phyloP scores from a whole-genome alignment of 2,113 vertebrate genomes.

The Chionodraco myersi region DNA sequence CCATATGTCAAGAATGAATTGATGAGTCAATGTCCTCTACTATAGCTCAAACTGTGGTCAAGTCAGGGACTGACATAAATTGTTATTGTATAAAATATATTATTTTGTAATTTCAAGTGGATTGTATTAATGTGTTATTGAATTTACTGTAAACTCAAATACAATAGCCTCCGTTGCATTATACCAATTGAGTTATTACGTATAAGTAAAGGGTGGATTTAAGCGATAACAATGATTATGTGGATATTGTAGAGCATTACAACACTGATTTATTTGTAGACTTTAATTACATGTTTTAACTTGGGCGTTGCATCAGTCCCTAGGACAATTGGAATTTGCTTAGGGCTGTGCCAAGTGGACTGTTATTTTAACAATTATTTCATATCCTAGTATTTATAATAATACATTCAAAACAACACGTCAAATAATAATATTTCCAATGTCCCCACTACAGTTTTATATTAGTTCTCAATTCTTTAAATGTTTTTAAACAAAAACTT shows the following conservation, averaged over 20 bases:
- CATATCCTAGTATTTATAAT: neutral
- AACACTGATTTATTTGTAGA: neutral
- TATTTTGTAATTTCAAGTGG: neutral
- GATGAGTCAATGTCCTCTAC: constrained; percentile 10
- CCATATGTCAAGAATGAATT: no score
- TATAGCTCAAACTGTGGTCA: neutral
- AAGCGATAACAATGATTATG: neutral
- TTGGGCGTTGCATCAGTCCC: neutral
- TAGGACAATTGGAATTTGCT: neutral
- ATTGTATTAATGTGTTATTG: neutral
- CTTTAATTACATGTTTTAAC: neutral
- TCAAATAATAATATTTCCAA: neutral
- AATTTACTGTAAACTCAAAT: neutral
- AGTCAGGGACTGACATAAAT: neutral
- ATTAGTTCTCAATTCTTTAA: no score
- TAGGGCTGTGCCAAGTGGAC: no score
- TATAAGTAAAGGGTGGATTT: neutral
- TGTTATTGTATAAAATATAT: neutral
- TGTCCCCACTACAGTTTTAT: no score
- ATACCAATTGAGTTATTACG: neutral
- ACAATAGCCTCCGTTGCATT: no score
- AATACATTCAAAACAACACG: neutral
- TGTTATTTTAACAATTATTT: neutral
- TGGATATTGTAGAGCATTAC: neutral
- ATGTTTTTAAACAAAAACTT: neutral